Conservation (phyloP, 1,140 invertebrate genomes). For the Amyelois transitella region DNA sequence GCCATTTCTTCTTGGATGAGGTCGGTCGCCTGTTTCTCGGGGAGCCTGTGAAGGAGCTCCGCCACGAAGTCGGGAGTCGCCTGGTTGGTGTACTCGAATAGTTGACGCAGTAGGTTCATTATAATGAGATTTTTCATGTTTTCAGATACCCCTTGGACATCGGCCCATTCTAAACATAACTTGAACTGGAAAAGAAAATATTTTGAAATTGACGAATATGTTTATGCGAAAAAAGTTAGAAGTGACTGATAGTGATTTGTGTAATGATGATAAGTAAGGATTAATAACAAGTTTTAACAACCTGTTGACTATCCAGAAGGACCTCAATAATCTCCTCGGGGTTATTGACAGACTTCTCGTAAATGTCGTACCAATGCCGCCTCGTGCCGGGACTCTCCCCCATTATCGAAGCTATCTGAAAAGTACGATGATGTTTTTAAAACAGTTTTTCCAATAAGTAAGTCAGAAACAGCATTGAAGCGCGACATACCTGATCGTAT, state of each 20-base stretch:
- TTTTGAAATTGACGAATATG: slow-evolving; percentile 3
- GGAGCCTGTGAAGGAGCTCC: slow-evolving; percentile 71
- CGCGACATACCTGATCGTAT: slow-evolving; percentile 66
- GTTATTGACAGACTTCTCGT: slow-evolving; percentile 52
- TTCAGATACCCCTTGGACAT: slow-evolving; percentile 69
- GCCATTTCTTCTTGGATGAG: slow-evolving; percentile 78
- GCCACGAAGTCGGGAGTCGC: slow-evolving; percentile 49
- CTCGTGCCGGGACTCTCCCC: slow-evolving; percentile 17
- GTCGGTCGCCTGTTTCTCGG: slow-evolving; percentile 72
- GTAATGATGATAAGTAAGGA: too few species aligned
- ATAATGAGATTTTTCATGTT: slow-evolving; percentile 66
- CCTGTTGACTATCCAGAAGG: slow-evolving; percentile 62
- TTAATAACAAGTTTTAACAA: slow-evolving; percentile 19
- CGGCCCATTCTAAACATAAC: slow-evolving; percentile 78
- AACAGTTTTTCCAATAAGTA: too few species aligned
- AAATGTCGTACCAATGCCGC: slow-evolving; percentile 48
- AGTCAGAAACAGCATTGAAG: too few species aligned
- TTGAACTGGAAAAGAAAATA: slow-evolving; percentile 69
- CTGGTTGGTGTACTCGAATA: slow-evolving; percentile 61
- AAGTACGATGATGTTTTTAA: slow-evolving; percentile 8
- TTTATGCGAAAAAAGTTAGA: neutral
- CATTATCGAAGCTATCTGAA: slow-evolving; percentile 59
- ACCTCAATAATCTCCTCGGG: slow-evolving; percentile 59
- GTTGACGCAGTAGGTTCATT: slow-evolving; percentile 52
- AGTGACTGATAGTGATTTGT: slow-evolving; percentile 4